Base-by-base conservation (phyloP, 2,113 vertebrate genomes). In the Eonycteris spelaea region DNA sequence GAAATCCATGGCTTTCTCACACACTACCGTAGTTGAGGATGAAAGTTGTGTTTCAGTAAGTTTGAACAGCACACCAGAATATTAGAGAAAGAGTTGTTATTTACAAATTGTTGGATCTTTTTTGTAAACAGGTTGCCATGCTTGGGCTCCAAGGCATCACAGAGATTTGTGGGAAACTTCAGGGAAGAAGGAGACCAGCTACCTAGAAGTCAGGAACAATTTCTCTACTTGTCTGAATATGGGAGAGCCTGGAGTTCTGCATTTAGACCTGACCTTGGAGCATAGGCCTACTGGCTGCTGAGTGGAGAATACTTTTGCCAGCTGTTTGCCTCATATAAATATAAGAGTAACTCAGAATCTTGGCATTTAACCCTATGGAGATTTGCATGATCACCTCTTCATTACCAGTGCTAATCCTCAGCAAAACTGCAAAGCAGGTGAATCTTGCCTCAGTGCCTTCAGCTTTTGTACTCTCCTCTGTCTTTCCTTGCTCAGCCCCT, bases 381-480 rank as follows among this genome's bases (percentile, higher is more conserved):
- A 75, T 75, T 55, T 61, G 70, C 51, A 48, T 18, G 43, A 67
- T 59, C 43, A 40, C 51, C 63, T 83, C 55, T 59, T 84, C 28
- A 33, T 45, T 11, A 61, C 33, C 67, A 84, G 48, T 4, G 12
- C 18, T 83, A 48, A 71, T 84, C 59, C 85, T 85, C 91, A 65
- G 88, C 84, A 73, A 77, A 83, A 84, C 7, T 55, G 33, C 83
- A 77, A 61, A 97, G 90, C 19, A 43, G 90, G 63, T 75, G 59
- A 45, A 8, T 48, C 18, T 59, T 33, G 59, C 30, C 53, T 86
- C 22, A 3, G 7, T 14, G 35, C 35, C 75, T 87, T 84, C 33
- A 38, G 61, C 61, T n/a, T 43, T 13, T 45, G 51, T 18, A 0
- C 35, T 45, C 4, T 45, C 5, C 48, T 68, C 26, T 45, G 21